Conservation (phyloP, 2,113 vertebrate genomes). For the Chaetorhynchus papuensis region DNA sequence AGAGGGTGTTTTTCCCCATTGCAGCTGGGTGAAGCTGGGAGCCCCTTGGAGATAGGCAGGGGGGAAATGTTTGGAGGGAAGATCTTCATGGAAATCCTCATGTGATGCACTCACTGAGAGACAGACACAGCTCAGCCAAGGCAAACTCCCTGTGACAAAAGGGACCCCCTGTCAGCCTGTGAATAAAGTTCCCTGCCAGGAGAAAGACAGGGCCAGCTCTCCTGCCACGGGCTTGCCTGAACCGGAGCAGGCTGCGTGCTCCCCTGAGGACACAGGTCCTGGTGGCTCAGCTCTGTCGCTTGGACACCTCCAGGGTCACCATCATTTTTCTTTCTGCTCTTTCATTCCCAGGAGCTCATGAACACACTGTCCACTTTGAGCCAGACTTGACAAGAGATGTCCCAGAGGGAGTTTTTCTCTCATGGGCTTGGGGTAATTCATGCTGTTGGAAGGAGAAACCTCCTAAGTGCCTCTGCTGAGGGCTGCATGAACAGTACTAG, state of each 20-base stretch:
- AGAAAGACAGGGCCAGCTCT: background rate
- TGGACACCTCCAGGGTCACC: background rate
- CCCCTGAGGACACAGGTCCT: background rate
- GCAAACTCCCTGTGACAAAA: background rate
- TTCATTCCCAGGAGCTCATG: background rate
- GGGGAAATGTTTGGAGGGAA: background rate
- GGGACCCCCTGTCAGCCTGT: background rate
- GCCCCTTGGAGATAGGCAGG: background rate
- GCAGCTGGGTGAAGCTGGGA: background rate
- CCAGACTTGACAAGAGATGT: background rate
- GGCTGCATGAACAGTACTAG: background rate
- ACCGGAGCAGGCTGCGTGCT: accelerated
- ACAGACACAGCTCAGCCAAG: background rate
- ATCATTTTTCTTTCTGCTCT: background rate
- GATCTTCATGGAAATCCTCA: background rate
- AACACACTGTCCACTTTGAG: background rate
- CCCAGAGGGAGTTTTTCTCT: background rate
- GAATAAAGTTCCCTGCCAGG: background rate
- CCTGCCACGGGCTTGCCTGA: background rate
- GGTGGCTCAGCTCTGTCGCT: background rate
- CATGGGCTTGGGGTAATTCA: background rate
- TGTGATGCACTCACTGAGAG: background rate
- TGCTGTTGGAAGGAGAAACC: background rate
- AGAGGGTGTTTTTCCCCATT: background rate
- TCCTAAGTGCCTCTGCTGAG: background rate